Evolutionary conservation across 2,888 invertebrate genomes (phyloP).

Genomic region (Phalangium opilio): DNA sequence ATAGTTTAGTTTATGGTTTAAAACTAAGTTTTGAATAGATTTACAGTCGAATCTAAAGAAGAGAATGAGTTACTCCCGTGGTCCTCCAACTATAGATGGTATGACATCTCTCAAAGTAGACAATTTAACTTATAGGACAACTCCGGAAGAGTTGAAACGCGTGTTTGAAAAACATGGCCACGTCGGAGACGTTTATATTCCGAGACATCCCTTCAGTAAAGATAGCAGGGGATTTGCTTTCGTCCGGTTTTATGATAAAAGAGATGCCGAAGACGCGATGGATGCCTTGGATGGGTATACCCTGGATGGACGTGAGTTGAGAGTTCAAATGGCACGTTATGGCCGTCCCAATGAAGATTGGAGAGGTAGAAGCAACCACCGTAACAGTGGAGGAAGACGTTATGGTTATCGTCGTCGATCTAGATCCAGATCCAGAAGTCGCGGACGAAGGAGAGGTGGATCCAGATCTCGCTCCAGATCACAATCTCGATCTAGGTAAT

Average conservation of each 20-base stretch:
- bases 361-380: constrained; percentile 47
- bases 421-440: constrained; percentile 5
- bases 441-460: constrained; percentile 9
- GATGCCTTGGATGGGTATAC: constrained; percentile 86
- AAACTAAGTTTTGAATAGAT: too few species aligned
- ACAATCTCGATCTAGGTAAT: too few species aligned
- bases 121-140: constrained; percentile 91
- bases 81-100: constrained; percentile 83
- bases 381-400: constrained; percentile 10
- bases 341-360: constrained; percentile 81
- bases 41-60: too few species aligned
- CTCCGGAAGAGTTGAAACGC: constrained; percentile 84
- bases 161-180: constrained; percentile 95
- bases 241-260: constrained; percentile 86
- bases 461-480: constrained; percentile 21
- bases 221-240: constrained; percentile 98
- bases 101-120: constrained; percentile 97
- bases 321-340: constrained; percentile 95
- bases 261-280: constrained; percentile 94
- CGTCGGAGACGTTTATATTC: constrained; percentile 98
- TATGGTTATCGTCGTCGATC: constrained; percentile 12
- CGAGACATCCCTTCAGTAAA: constrained; percentile 85
- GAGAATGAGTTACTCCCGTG: constrained; percentile 28
- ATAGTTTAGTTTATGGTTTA: too few species aligned
- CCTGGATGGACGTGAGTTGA: constrained; percentile 88